Percentiles rank a stretch among this genome's conserved stretches.
These are phyloP conservation scores for Drosophila rubida DNA, from an alignment of 2,888 invertebrate genomes.

Conservation along the genomic window DNA sequence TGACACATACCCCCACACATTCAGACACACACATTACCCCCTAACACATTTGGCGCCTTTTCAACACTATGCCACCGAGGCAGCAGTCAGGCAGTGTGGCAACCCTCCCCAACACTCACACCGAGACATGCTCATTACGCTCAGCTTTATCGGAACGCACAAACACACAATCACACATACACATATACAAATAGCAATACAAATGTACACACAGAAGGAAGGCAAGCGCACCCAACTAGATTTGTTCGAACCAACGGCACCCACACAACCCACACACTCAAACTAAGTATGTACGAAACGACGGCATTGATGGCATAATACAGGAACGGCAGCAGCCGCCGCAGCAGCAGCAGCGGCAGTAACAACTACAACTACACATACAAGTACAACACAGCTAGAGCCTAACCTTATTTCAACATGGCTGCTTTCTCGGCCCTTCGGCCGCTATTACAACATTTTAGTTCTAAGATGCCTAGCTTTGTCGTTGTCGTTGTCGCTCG, in stretches of 20 bases:
- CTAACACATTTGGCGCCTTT: slow-evolving; percentile 76
- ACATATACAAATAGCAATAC: slow-evolving; percentile 8
- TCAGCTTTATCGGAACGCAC: slow-evolving; percentile 72
- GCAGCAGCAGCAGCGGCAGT: slow-evolving; percentile 15
- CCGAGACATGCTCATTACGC: slow-evolving; percentile 74
- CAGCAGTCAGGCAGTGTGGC: slow-evolving; percentile 2
- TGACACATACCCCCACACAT: slow-evolving; percentile 21
- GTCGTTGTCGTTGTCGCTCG: slow-evolving; percentile 36
- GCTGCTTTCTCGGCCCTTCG: slow-evolving; percentile 62
- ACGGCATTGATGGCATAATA: slow-evolving; percentile 81
- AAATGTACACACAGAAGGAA: slow-evolving; percentile 12
- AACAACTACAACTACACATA: slow-evolving; percentile 36
- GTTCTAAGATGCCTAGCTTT: slow-evolving; percentile 61
- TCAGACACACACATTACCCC: slow-evolving; percentile 15
- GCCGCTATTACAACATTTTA: slow-evolving; percentile 75
- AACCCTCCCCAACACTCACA: slow-evolving; percentile 58
- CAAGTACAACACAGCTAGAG: slow-evolving; percentile 35
- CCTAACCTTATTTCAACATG: slow-evolving; percentile 75
- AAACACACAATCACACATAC: slow-evolving; percentile 36
- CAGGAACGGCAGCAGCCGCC: slow-evolving; percentile 36
- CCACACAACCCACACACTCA: slow-evolving; percentile 46
- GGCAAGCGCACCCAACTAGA: slow-evolving; percentile 33
- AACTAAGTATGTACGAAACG: slow-evolving; percentile 76
- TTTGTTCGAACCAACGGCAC: slow-evolving; percentile 44
- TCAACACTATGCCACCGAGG: slow-evolving; percentile 59